A percentile compares a stretch with the other conserved stretches of the same genome.
Evolutionary conservation across 2,888 invertebrate species (phyloP).

Genomic region (Herminia tarsipennalis): DNA sequence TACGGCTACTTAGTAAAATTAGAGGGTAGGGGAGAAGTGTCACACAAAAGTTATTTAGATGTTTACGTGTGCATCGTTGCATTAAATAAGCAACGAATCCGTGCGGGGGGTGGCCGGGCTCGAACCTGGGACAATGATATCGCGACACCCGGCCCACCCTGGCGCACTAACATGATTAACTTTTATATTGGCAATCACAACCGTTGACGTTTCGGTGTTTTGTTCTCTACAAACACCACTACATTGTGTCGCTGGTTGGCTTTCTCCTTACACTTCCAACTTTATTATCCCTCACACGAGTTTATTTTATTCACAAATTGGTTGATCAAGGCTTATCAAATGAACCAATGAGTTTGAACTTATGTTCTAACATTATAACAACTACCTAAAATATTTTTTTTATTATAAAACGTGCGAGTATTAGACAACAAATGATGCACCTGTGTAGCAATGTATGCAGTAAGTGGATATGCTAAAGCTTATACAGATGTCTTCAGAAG

Average conservation of each 20-base stretch:
- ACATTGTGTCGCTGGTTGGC: conserved; percentile 30
- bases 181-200: conserved; percentile 72
- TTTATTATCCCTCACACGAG: background rate
- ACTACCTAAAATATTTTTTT: no score
- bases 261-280: conserved; percentile 10
- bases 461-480: no score
- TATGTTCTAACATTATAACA: no score
- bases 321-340: no score
- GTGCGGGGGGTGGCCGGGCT: conserved; percentile 69
- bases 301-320: background rate
- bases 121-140: conserved; percentile 75
- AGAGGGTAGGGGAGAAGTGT: conserved; percentile 81
- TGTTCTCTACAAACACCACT: conserved; percentile 43
- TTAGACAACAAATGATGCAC: no score
- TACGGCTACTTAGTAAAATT: conserved; percentile 84
- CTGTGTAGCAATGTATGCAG: no score
- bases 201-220: conserved; percentile 54
- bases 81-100: conserved; percentile 84
- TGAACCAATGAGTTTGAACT: no score
- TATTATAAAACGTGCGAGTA: no score
- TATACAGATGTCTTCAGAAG: no score
- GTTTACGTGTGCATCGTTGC: conserved; percentile 85
- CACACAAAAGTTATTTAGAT: conserved; percentile 85
- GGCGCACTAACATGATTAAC: conserved; percentile 74
- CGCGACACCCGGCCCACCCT: conserved; percentile 75